Evolutionary conservation across 92 coral and sea anemone species (phyloP), one percentile per base, ranked within the genome.

Genomic region (Umimayanthus kanabou): DNA sequence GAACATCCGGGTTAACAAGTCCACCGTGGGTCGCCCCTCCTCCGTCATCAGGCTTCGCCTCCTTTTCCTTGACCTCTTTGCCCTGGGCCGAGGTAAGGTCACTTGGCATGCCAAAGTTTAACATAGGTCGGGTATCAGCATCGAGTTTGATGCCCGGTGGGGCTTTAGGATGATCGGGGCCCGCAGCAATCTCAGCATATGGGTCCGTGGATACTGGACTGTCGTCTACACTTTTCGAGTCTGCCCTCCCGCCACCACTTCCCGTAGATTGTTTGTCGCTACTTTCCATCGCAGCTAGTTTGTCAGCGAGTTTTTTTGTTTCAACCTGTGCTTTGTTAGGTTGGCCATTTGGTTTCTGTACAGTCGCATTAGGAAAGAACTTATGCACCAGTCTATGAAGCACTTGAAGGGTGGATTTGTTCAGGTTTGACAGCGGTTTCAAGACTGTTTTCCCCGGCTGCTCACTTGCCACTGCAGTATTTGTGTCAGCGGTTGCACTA

Each of bases 121-220:
- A 26, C 87, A 83, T 83, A 26, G 87, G 87, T 71, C 45, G 87
- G 47, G 87, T 83, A 33, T 83, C 77, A 0, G 78, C 50, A 72
- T 94, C 79, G 39, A 93, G 87, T 85, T 95, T 95, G 33, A 93
- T 80, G 77, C 92, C 92, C 11, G 98, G 98, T 9, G 98, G 98
- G 86, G 94, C 88, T 81, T 92, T 95, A 28, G 96, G 96, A 23
- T 93, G 89, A 88, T 95, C 98, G n/a, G 98, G 98, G 72, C 96
- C 95, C 15, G 98, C 98, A 30, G 98, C 98, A 49, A 95, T 95
- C 73, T 94, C 98, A 6, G 98, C 98, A 82, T 95, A 95, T 28
- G 98, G 98, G 65, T 95, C 98, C 40, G 71, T 83, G 30, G 2
- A 45, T 33, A 71, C 26, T 25, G 42, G 47, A 11, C 47, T 69